Evolutionary conservation across 2,888 invertebrate species (phyloP).

Genomic region (Ctenicera cuprea): DNA sequence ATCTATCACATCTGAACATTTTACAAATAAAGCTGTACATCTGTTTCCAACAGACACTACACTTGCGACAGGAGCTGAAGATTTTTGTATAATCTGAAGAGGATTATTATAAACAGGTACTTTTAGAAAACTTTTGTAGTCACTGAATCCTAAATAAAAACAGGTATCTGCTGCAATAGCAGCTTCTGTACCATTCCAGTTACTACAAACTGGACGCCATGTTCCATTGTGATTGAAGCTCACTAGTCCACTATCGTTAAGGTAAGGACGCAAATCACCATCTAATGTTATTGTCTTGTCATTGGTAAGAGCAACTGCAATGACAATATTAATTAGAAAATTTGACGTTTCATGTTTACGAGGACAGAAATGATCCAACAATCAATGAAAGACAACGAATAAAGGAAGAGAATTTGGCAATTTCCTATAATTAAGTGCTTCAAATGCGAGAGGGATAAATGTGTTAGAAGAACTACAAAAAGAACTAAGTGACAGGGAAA

Average conservation of each 20-base stretch:
- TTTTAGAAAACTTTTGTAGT: conserved; percentile 62
- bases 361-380: no score
- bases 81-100: background rate
- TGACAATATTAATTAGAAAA: conserved; percentile 33
- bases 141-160: conserved; percentile 80
- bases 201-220: conserved; percentile 82
- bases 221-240: conserved; percentile 77
- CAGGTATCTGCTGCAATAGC: conserved; percentile 78
- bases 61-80: background rate
- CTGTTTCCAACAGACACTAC: conserved; percentile 23
- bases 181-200: conserved; percentile 71
- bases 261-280: conserved; percentile 77
- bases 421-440: no score
- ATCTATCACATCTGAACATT: conserved; percentile 73
- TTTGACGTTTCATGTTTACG: background rate
- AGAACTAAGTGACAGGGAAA: no score
- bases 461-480: no score
- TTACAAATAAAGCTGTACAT: conserved; percentile 76
- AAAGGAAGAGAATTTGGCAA: no score
- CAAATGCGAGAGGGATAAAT: no score
- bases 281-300: conserved; percentile 78
- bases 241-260: conserved; percentile 78
- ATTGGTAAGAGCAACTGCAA: conserved; percentile 81
- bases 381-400: no score
- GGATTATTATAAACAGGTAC: conserved; percentile 4